Base-by-base conservation (phyloP, 2,797 vertebrate genomes). In the Lerista edwardsae region DNA sequence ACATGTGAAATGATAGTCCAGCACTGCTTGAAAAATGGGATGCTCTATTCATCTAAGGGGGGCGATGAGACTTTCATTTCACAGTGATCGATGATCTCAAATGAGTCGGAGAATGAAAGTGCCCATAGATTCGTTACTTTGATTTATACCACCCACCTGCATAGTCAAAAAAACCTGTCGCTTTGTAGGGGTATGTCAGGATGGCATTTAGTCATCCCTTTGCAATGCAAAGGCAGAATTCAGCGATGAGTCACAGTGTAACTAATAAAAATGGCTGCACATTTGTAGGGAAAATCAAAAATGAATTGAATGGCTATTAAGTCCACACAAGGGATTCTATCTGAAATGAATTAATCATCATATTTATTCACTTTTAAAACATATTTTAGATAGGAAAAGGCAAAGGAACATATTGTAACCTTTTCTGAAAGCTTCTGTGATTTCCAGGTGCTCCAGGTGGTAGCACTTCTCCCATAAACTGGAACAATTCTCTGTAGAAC, bases 111-210 rank as follows among this genome's bases (percentile, higher is more conserved):
- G 77, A 86, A 80, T 87, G 34, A 83, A 82, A 34, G 67, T 67
- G 75, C 87, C 14, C 82, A 12, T 73, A 79, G 69, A 84, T 79
- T 79, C 47, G 79, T 86, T 82, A 82, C 51, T 90, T 88, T 81
- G 74, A 84, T 81, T 84, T 86, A 87, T 84, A 67, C 14, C 71
- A 85, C 74, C 29, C 69, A 81, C 25, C 11, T 65, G 34, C 12
- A 75, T 64, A 71, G 5, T 17, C 74, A 79, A 85, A 86, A 87
- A 29, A n/a, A 51, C 47, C 15, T 68, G 19, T 64, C n/a, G 75
- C 55, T 51, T 34, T 6, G 6, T 59, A 85, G 80, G 84, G 51
- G 83, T 68, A 6, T 0, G 0, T 57, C 74, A 80, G 71, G 39
- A 74, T 88, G 67, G 85, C 59, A 83, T 34, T 80, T 75, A 80